Evolutionary conservation across 2,888 invertebrate genomes (phyloP), one percentile per base, ranked within the genome.

Genomic region (Spodoptera littoralis): DNA sequence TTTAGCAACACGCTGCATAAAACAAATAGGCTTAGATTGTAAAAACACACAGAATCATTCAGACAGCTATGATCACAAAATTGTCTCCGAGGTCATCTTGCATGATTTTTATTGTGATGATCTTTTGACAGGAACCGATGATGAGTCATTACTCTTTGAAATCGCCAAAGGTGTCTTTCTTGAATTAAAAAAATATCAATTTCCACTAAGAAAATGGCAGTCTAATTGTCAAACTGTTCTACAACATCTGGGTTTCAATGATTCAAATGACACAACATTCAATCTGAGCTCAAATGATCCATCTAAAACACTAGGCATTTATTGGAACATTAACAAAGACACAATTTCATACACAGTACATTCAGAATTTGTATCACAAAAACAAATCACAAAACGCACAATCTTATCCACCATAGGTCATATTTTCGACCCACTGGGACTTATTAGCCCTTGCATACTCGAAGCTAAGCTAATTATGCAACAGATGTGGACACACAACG

Each of bases 51-150:
- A 13, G 2, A 8, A 41, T 41, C 6, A 30, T 36, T 13, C 36
- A n/a, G 18, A 18, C 18, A 18, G 18, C 18, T 52, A 43, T 11
- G 52, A 52, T 52, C 22, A 52, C 8, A 43, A 52, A 42, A 3
- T 52, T 1, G 12, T 52, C 11, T 44, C 54, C 11, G 45, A 45
- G 30, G 11, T 54, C 4, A 54, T 54, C 4, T 45, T 45, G 8
- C 45, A 54, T 54, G 54, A 54, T 45, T 45, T 54, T 54, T 54
- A 45, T 13, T 44, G 44, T 30, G 54, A 54, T 30, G 54, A 54
- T 11, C 30, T 54, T n/a, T 45, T 44, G 22, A n/a, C 54, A 5
- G 54, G 54, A 8, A 11, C 42, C 11, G 52, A 52, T 52, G 22
- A 36, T 43, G 42, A 24, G 11, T 24, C 42, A 8, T 11, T 0